Conservation (phyloP, 1,140 invertebrate species). For the Heliconius hermathena region DNA sequence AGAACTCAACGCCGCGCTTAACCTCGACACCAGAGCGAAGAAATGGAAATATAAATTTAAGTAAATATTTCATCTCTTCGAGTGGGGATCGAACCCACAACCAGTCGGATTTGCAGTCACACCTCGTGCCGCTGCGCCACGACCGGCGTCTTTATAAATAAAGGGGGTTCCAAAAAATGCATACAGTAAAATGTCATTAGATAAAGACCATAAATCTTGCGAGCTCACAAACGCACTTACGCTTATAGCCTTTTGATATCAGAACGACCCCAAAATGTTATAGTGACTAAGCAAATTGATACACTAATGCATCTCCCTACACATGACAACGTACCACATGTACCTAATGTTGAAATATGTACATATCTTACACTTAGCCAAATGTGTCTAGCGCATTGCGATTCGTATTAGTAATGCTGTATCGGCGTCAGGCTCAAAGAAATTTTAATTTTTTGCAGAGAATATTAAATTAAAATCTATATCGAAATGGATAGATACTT, state of each 20-base stretch:
- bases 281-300: conserved; percentile 68
- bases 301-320: conserved; percentile 63
- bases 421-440: neutral
- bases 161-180: conserved; percentile 14
- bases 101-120: too few relatives aligned
- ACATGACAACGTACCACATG: conserved; percentile 23
- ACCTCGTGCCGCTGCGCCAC: too few relatives aligned
- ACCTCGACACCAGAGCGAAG: too few relatives aligned
- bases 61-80: too few relatives aligned
- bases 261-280: conserved; percentile 59
- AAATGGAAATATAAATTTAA: too few relatives aligned
- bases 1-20: too few relatives aligned
- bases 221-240: conserved; percentile 33
- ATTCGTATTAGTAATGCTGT: conserved; percentile 4
- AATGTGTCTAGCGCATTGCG: neutral
- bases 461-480: neutral
- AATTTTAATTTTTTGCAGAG: neutral
- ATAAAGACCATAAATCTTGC: conserved; percentile 41
- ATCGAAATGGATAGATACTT: neutral
- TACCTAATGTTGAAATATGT: neutral
- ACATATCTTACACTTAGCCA: neutral
- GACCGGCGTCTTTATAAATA: too few relatives aligned
- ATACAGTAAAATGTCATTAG: conserved; percentile 35
- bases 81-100: too few relatives aligned
- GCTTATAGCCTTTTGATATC: conserved; percentile 39